Percentiles rank a stretch among this genome's conserved stretches.
These are phyloP conservation scores for Agriopis aurantiaria DNA, from an alignment of 2,888 invertebrate genomes.

Conservation along the genomic window DNA sequence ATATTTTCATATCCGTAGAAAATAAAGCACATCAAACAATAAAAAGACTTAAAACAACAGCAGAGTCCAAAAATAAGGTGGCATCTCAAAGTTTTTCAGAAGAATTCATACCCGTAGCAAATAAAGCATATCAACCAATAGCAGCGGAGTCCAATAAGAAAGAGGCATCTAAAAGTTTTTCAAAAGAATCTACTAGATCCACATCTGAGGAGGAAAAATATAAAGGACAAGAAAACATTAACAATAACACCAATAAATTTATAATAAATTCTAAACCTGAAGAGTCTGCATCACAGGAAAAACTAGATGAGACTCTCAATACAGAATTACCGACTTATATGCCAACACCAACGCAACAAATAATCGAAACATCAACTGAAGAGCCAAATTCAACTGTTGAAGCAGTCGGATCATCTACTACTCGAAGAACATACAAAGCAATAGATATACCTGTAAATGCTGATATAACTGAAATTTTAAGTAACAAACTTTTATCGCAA, in stretches of 20 bases:
- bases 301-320: neutral
- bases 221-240: neutral
- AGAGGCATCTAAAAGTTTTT: too few species aligned
- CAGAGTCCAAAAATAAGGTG: neutral
- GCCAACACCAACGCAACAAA: neutral
- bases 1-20: conserved; percentile 13
- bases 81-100: neutral
- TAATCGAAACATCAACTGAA: neutral
- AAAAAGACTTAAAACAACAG: neutral
- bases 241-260: neutral
- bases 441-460: neutral
- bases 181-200: neutral
- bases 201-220: neutral
- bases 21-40: neutral
- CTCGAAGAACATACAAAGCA: neutral
- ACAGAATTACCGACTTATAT: neutral
- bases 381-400: neutral
- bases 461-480: neutral
- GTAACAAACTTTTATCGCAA: neutral
- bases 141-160: too few species aligned
- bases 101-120: too few species aligned
- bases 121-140: too few species aligned
- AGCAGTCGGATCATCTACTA: neutral
- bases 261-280: neutral
- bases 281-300: neutral